Evolutionary conservation across 2,113 vertebrate genomes (phyloP).

Genomic region (Vanacampus margaritifer): DNA sequence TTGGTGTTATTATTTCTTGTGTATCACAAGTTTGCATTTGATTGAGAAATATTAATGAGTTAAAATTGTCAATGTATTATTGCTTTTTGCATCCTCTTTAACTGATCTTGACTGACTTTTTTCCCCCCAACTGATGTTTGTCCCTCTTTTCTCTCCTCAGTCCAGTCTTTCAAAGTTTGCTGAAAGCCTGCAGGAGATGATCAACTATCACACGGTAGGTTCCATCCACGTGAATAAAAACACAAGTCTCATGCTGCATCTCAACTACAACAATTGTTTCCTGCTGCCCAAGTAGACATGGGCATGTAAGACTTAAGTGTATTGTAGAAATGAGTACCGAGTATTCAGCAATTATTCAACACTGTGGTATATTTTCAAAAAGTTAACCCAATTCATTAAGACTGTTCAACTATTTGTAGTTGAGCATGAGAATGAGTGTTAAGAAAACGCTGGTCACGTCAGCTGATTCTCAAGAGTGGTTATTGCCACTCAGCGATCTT

Average conservation of each 20-base stretch:
- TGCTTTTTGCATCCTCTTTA: neutral
- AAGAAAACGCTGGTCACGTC: slow-evolving; percentile 44
- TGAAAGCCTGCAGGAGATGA: slow-evolving; percentile 95
- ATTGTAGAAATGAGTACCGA: neutral
- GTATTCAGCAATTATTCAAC: neutral
- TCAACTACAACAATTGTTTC: neutral
- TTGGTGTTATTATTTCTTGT: neutral
- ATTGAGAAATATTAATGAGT: neutral
- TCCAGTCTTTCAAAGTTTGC: slow-evolving; percentile 91
- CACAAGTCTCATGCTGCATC: slow-evolving; percentile 20
- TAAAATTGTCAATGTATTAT: neutral
- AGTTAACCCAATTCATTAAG: neutral
- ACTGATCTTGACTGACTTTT: no score
- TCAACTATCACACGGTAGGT: slow-evolving; percentile 95
- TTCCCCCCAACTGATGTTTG: neutral
- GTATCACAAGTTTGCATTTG: neutral
- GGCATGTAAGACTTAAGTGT: neutral
- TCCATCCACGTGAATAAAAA: slow-evolving; percentile 34
- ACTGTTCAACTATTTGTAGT: neutral
- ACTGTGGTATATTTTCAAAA: neutral
- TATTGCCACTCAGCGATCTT: slow-evolving; percentile 47
- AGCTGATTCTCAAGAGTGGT: slow-evolving; percentile 60
- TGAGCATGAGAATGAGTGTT: slow-evolving; percentile 38
- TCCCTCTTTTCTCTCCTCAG: slow-evolving; percentile 66
- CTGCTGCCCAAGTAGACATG: neutral